Base-by-base conservation (phyloP, 1,140 invertebrate genomes). In the Camponotus vicinus region DNA sequence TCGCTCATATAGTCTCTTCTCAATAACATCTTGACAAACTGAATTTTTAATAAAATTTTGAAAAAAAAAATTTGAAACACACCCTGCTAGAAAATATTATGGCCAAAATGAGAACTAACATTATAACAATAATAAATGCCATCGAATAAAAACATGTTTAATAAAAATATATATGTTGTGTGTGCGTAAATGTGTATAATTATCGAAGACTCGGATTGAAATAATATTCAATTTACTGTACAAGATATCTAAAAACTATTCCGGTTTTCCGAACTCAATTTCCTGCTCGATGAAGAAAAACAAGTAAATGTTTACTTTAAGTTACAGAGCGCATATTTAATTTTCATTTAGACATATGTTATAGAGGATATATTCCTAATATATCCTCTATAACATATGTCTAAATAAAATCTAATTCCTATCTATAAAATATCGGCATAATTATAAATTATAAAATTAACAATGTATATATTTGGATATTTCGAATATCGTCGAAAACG, bases 401-500 rank as follows among this genome's bases (percentile, higher is more conserved):
- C 27, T 27, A 27, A 27, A 27, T 27, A 27, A 27, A 27, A 27
- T 27, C 27, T 27, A 27, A 27, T 27, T 27, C 27, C 27, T 27
- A 27, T 66, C 34, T 40, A 55, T n/a, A 57, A 32, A 63, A n/a
- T 45, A 64, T 64, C 8, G 27, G 6, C 13, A 64, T 1, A 55
- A 77, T 9, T 57, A 7, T 42, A 34, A 66, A 78, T 66, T 78
- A 27, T 40, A 75, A 76, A 76, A 8, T 55, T 40, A 9, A 57
- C n/a, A 27, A 40, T 75, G 27, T 6, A 6, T 7, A 76, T n/a
- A 0, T 63, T 77, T 1, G 21, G 2, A 67, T 69, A 79, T 79
- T 52, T 69, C 21, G 27, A 27, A 27, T 52, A 79, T 69, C 45
- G 8, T 79, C 32, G 13, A 67, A 69, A 52, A 13, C 37, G n/a